Evolutionary conservation across 2,113 vertebrate species (phyloP), one percentile per base, ranked within the genome.

Genomic region (Oncorhynchus kisutch): DNA sequence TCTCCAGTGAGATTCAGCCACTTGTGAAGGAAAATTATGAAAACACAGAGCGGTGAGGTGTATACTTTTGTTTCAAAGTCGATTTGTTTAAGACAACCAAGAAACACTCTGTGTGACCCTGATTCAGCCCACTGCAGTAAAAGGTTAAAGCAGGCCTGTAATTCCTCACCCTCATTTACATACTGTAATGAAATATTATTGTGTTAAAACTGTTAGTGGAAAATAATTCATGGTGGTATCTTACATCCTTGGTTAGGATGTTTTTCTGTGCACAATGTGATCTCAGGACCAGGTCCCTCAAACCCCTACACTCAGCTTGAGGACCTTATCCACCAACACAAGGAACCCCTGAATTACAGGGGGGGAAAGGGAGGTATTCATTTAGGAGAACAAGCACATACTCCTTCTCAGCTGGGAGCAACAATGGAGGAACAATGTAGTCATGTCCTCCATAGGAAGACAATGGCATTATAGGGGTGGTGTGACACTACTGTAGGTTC

Each of bases 301-400:
- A 74, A 59, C 9, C 22, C 70, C 49, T 9, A 27, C 29, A 8
- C 3, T 18, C 5, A 16, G 82, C 79, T 87, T 72, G 75, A 83
- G 82, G 82, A 76, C 86, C 86, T 85, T 86, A 81, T 87, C 84
- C 85, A 76, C 78, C 67, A 29, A 82, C 85, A 78, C 70, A 78
- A 78, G 60, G 73, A 84, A 74, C 39, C 78, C 79, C 73, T 69
- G 77, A 85, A 82, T 85, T 70, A 85, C 66, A 80, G 24, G 72
- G 31, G 84, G 71, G 84, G 71, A 82, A 77, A 16, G 59, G 69
- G 78, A 78, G n/a, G 0, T 79, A 80, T 86, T 90, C 70, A 82
- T 81, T 78, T 85, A 67, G 45, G 31, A 74, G 73, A 49, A 68
- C n/a, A 66, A 7, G 62, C 4, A 31, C 16, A 34, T 60, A 11